A percentile compares a stretch with the other conserved stretches of the same genome.
Evolutionary conservation across 2,797 vertebrate species (phyloP).

Genomic region (Pipistrellus kuhlii): DNA sequence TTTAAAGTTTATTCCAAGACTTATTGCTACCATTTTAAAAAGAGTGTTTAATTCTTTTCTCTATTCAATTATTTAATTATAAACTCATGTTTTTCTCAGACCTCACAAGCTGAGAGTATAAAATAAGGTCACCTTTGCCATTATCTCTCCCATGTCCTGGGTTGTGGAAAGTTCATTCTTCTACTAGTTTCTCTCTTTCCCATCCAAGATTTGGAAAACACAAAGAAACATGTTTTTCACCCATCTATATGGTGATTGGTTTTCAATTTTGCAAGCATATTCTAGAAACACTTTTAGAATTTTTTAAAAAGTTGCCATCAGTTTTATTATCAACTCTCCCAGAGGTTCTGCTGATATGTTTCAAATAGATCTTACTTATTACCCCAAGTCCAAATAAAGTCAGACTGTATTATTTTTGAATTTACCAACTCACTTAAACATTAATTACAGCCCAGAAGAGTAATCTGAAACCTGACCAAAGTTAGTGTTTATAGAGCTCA

Average conservation of each 20-base stretch:
- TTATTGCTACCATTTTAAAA: background rate
- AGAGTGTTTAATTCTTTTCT: slow-evolving; percentile 1
- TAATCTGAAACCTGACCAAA: background rate
- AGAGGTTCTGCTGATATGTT: background rate
- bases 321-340: background rate
- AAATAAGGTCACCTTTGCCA: background rate
- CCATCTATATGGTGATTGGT: background rate
- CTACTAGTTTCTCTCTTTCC: background rate
- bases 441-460: background rate
- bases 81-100: background rate
- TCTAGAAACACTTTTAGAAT: background rate
- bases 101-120: background rate
- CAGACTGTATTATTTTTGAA: background rate
- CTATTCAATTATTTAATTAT: background rate
- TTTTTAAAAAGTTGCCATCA: background rate
- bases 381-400: background rate
- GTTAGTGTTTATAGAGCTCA: background rate
- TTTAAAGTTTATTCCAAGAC: background rate
- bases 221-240: background rate
- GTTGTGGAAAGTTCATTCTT: background rate
- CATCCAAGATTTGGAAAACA: background rate
- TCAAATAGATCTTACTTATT: background rate
- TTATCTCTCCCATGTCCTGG: background rate
- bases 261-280: background rate
- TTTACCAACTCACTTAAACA: background rate